These are phyloP conservation scores for Lissonota sp. DNA, from an alignment of 2,888 invertebrate genomes.

Conservation along the genomic window DNA sequence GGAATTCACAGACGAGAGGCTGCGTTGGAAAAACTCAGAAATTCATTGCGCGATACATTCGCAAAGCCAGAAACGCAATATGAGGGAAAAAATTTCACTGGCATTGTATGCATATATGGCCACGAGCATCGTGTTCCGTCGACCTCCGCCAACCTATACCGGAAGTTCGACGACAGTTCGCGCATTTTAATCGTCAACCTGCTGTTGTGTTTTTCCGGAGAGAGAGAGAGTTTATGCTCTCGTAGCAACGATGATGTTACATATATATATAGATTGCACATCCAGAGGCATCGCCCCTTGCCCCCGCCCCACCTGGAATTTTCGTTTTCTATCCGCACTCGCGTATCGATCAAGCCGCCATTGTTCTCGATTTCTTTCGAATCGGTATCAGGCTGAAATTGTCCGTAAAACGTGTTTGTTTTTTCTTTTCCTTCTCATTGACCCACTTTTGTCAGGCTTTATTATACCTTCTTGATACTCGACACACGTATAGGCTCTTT, in stretches of 20 bases:
- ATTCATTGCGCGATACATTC: too few relatives aligned
- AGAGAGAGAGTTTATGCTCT: too few relatives aligned
- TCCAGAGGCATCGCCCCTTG: too few relatives aligned
- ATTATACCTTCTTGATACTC: neutral
- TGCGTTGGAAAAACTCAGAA: too few relatives aligned
- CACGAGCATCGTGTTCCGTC: neutral
- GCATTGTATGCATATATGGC: constrained; percentile 4
- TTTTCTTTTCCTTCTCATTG: constrained; percentile 12
- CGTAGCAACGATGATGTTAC: constrained; percentile 9
- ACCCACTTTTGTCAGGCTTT: constrained; percentile 16
- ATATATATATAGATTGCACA: neutral
- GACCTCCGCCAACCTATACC: neutral
- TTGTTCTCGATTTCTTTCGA: neutral
- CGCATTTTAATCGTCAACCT: constrained; percentile 29
- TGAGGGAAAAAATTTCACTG: neutral
- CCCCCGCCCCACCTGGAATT: too few relatives aligned
- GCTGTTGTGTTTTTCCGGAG: neutral
- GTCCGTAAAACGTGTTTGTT: neutral
- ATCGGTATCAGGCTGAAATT: neutral
- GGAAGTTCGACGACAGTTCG: constrained; percentile 3
- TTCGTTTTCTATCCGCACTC: neutral
- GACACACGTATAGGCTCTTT: neutral
- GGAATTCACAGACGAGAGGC: neutral
- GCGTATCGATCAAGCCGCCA: constrained; percentile 17
- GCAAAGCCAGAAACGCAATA: neutral